These are phyloP conservation scores for Acanthosoma haemorrhoidale DNA, from an alignment of 2,888 invertebrate genomes.

Conservation along the genomic window DNA sequence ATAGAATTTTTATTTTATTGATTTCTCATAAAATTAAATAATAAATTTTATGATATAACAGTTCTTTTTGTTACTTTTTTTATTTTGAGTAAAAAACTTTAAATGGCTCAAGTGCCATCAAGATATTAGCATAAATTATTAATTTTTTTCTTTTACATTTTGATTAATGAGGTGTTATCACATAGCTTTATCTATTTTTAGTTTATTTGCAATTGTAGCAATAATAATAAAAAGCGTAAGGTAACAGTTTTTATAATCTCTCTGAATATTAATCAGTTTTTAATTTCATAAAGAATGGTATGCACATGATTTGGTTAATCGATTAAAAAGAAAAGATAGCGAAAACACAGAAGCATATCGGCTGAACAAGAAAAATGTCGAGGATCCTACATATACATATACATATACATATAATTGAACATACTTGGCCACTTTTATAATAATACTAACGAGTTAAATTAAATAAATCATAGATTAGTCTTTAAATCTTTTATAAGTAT, in stretches of 20 bases:
- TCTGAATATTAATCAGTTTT: constrained; percentile 9
- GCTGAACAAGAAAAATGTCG: background rate
- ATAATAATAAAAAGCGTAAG: constrained; percentile 26
- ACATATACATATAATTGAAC: background rate
- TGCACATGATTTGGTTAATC: background rate
- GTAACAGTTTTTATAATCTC: constrained; percentile 24
- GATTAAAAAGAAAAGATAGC: background rate
- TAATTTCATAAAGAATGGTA: background rate
- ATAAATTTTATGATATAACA: constrained; percentile 8
- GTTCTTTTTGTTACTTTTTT: background rate
- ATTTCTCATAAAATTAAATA: constrained; percentile 10
- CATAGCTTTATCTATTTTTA: constrained; percentile 5
- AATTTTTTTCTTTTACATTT: constrained; percentile 9
- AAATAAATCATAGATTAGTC: constrained; percentile 17
- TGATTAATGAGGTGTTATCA: constrained; percentile 4
- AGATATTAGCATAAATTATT: constrained; percentile 1
- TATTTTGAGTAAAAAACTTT: constrained; percentile 9
- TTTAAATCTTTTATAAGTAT: constrained; percentile 7
- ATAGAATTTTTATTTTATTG: constrained; percentile 12
- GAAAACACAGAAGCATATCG: background rate
- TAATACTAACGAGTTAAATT: background rate
- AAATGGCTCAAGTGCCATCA: no score
- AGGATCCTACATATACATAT: background rate
- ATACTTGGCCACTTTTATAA: constrained; percentile 17
- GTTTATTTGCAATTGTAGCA: constrained; percentile 14